Base-by-base conservation (phyloP, 2,888 invertebrate species). In the Selenia dentaria region DNA sequence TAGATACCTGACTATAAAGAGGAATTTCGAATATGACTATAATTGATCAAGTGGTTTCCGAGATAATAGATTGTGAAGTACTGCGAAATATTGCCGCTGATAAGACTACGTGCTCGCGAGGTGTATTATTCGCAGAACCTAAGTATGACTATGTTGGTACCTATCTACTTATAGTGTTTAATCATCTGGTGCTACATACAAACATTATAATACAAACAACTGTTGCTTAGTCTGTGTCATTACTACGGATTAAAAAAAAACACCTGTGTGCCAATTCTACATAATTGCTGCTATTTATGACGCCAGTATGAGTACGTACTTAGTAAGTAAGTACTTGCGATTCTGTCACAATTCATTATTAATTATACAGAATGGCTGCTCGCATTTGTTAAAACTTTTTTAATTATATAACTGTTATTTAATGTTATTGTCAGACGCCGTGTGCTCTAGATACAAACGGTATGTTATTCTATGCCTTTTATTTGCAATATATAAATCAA, bases 401-500 rank as follows among this genome's bases (percentile, higher is more conserved):
- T 5, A 10, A 5, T 24, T 22, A 20, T 20, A 6, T 20, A 22
- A 22, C 22, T 8, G 22, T 22, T 22, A 22, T 8, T 22, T 1
- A 22, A 22, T 6, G 6, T 22, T 8, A 22, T 22, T 22, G 22
- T 22, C 1, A 22, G 22, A 8, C 22, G 6, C 2, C 22, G 5
- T 22, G 8, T 8, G 22, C 2, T 22, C 22, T 8, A 22, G 22
- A 22, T 22, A 8, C 22, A 2, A 22, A 22, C 5, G 6, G 6
- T 8, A 2, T 6, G 5, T 8, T 6, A 22, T 0, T 22, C 2
- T 6, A 22, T 6, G 22, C 2, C 22, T 22, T 22, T 22, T 22
- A 22, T 22, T 22, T 2, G 1, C 8, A 25, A 31, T 31, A 39
- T 39, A 32, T 25, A n/a, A n/a, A 39, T 32, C 8, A 25, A 14